These are phyloP conservation scores for Notoglanidium macrostoma DNA, from an alignment of 2,797 vertebrate genomes.

Conservation along the genomic window DNA sequence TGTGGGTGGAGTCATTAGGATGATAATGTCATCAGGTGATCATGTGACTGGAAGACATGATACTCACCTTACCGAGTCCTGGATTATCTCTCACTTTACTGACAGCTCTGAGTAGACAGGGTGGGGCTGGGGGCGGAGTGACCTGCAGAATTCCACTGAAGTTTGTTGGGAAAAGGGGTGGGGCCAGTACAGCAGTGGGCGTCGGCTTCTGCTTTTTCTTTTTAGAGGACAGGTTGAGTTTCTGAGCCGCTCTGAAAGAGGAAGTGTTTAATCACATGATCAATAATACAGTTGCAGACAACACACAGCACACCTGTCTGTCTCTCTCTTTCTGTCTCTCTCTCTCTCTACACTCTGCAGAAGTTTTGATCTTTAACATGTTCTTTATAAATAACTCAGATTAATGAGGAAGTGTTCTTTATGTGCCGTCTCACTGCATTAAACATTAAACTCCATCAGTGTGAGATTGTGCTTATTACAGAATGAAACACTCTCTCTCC, in stretches of 20 bases:
- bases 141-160: conserved; percentile 88
- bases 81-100: conserved; percentile 97
- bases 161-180: conserved; percentile 89
- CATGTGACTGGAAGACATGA: not conserved
- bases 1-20: not conserved
- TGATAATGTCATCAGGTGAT: not conserved
- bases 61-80: conserved; percentile 92
- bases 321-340: not conserved
- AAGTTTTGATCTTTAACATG: not conserved
- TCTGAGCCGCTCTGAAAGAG: conserved; percentile 90
- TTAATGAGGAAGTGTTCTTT: not conserved
- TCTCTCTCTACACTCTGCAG: not conserved
- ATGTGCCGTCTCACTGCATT: not conserved
- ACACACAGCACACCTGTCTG: not conserved
- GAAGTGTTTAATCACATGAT: not conserved
- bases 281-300: not conserved
- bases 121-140: conserved; percentile 90
- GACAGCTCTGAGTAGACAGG: conserved; percentile 90
- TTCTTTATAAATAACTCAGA: conserved; percentile 16
- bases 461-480: not conserved
- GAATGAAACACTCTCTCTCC: not conserved
- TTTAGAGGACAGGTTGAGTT: conserved; percentile 94
- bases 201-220: conserved; percentile 88
- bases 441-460: conserved; percentile 9
- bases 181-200: conserved; percentile 78